Evolutionary conservation across 2,113 vertebrate genomes (phyloP), one percentile per base, ranked within the genome.

Genomic region (Festucalex cinctus): DNA sequence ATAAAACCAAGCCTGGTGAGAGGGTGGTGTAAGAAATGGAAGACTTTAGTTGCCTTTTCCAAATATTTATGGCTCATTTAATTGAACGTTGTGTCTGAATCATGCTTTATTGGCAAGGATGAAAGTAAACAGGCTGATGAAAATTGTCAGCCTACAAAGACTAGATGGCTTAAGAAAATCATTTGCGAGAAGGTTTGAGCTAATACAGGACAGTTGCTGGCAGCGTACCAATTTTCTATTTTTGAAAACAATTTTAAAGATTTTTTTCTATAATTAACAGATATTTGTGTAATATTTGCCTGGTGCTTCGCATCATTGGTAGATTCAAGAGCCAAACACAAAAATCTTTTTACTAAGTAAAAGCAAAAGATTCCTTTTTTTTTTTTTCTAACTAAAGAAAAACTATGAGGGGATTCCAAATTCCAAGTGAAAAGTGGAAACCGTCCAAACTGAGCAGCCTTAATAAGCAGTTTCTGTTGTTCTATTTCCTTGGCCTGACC

Each of bases 1-100:
- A 67, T 80, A 73, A 83, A 84, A 72, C 78, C 86, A 81, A 76
- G 65, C 58, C 68, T 70, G 32, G 66, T 60, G 43, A 70, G 69
- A 63, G 62, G 58, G 28, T 44, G 71, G 59, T 22, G 39, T 32
- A 48, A 57, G 24, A 70, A 63, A 70, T 51, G 68, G 69, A 69
- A 53, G 60, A 37, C 68, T 67, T 56, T 32, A 61, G 66, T 24
- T 20, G 71, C 66, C 69, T 73, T 74, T 65, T 64, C 58, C 49
- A 59, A 51, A 63, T 43, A 66, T 26, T 70, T 60, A 26, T 48
- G 58, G 49, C 46, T 77, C 19, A 59, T 39, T 60, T 65, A 46
- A 74, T 69, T 56, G 62, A 66, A 68, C 65, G 20, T 60, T 28
- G 51, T 53, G 74, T 71, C 63, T 53, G 51, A 65, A 64, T 71